Evolutionary conservation across 2,113 vertebrate species (phyloP), one percentile per base, ranked within the genome.

Genomic region (Erinaceus europaeus): DNA sequence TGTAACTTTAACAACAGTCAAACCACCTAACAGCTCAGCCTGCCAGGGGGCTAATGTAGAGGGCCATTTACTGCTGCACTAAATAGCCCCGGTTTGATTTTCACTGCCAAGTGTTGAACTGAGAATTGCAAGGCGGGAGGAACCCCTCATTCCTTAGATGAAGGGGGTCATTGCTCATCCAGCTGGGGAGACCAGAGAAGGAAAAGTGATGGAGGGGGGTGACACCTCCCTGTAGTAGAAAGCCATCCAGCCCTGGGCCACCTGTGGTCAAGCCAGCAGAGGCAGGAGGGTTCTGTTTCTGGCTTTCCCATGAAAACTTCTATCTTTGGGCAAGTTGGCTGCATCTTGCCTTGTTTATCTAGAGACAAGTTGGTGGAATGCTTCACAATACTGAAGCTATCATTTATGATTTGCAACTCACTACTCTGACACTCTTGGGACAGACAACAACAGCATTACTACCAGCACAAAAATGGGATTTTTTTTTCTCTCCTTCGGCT

Each of bases 1-100:
- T 97, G 97, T 91, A 97, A 97, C 97, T 97, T 97, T 97, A 96
- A 97, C 96, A 97, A 97, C 97, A 97, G 93, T 97, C 96, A 97
- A 97, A 96, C 97, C 97, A 94, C 91, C 96, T 98, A 97, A 98
- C 97, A 98, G 97, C 96, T 97, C 90, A 23, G 96, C 97, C 62
- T 97, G 96, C 97, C 97, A 94, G 97, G 97, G 97, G 97, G 97
- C 97, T 97, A 98, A 97, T 97, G 97, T 92, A 96, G 96, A 83
- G 91, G 96, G 95, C 97, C 96, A 97, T 98, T 98, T 98, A 97
- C 96, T 89, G 96, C 96, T 96, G 96, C 96, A 96, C 96, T 97
- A 97, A 97, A 97, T 96, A 97, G 97, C 96, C 97, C 93, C 90
- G 94, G 95, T 96, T 98, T 97, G 96, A 94, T 96, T 97, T 97